Conservation (phyloP, 2,888 invertebrate genomes). For the Lasioglossum calceatum region DNA sequence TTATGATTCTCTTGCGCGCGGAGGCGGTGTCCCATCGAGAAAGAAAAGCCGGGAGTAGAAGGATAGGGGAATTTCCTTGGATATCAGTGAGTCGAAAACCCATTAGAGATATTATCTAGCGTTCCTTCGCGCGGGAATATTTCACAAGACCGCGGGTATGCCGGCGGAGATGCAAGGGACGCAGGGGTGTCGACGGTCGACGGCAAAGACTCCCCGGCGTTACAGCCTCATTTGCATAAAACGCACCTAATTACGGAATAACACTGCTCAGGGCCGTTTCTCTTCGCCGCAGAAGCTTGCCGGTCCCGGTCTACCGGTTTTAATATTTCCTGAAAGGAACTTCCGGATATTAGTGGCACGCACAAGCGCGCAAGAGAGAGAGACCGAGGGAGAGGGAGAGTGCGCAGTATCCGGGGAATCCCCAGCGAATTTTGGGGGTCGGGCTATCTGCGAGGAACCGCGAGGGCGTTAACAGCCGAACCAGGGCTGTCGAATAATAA, state of each 20-base stretch:
- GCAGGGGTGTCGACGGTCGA: not conserved
- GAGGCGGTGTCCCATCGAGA: not conserved
- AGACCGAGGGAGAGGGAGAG: not conserved
- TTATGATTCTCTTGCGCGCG: not conserved
- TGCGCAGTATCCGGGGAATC: not conserved
- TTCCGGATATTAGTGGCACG: slow-evolving; percentile 12
- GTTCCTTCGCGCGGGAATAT: not conserved
- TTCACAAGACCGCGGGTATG: not conserved
- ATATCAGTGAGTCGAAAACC: slow-evolving; percentile 2
- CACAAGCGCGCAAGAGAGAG: not conserved
- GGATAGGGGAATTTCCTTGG: not conserved
- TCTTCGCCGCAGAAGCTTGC: not conserved
- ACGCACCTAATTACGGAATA: slow-evolving; percentile 47
- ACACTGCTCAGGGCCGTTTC: slow-evolving; percentile 14
- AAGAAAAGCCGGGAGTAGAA: not conserved
- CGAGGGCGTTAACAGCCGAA: slow-evolving; percentile 1
- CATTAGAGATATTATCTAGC: slow-evolving; percentile 22
- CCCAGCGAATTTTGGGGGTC: not conserved
- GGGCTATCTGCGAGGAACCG: not conserved
- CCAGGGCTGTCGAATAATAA: slow-evolving; percentile 46
- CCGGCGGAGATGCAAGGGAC: not conserved
- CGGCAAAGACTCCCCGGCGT: not conserved
- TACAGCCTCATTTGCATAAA: slow-evolving; percentile 38
- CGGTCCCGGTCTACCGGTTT: slow-evolving; percentile 14
- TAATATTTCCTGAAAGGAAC: slow-evolving; percentile 33